A percentile compares a stretch with the other conserved stretches of the same genome.
These are phyloP conservation scores for Denticeps clupeoides DNA, from an alignment of 2,797 vertebrate genomes.

Conservation along the genomic window DNA sequence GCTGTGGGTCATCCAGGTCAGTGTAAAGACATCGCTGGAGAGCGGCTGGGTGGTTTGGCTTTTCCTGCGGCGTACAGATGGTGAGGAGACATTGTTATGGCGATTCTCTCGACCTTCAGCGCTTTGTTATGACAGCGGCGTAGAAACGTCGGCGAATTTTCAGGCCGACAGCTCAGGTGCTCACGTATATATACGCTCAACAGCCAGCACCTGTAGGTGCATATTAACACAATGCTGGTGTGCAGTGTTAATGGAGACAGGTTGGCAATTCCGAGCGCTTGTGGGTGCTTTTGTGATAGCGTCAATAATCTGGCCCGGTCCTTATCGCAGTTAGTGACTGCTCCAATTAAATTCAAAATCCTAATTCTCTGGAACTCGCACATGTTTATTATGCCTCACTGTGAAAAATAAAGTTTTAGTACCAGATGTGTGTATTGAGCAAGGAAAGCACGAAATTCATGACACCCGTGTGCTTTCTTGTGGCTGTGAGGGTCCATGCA, in stretches of 20 bases:
- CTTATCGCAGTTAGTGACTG: not conserved
- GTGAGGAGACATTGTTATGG: constrained; percentile 21
- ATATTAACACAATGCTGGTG: not conserved
- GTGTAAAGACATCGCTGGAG: constrained; percentile 30
- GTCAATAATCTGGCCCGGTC: not conserved
- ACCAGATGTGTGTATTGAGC: no score
- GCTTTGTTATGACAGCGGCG: constrained; percentile 29
- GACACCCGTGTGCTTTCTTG: no score
- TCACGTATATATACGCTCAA: no score
- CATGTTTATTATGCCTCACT: no score
- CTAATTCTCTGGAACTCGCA: no score
- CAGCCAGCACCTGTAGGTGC: not conserved
- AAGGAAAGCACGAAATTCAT: no score
- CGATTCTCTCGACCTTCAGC: constrained; percentile 12
- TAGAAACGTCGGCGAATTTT: constrained; percentile 19
- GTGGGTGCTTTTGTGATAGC: not conserved
- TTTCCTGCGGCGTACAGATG: constrained; percentile 39
- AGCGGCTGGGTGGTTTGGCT: constrained; percentile 41
- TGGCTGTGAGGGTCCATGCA: no score
- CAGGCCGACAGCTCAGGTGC: constrained; percentile 13
- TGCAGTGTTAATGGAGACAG: not conserved
- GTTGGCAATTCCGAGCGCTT: not conserved
- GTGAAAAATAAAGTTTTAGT: no score
- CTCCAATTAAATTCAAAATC: no score
- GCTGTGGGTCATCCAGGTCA: constrained; percentile 38